Base-by-base conservation (phyloP, 2,888 invertebrate genomes). In the Uropetala carovei region DNA sequence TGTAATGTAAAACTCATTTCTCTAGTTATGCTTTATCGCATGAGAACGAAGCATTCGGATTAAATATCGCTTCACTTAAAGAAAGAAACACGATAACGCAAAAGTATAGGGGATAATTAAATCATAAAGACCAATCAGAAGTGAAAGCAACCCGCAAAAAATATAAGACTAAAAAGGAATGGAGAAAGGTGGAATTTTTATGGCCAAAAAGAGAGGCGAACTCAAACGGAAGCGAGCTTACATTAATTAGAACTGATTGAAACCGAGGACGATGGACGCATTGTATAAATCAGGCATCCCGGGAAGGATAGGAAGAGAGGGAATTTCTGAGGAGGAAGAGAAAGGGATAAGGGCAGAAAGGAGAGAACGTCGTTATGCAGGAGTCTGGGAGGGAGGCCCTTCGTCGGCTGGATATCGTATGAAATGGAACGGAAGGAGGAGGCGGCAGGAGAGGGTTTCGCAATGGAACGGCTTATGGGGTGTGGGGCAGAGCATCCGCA, bases 321-420 rank as follows among this genome's bases (percentile, higher is more conserved):
- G 14, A 14, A 18, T 10, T 10, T 64, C 4, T 7, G 64, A 18
- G 43, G 83, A 83, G 16, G 57, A 83, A 43, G 83, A 83, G n/a
- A n/a, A 57, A 43, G 56, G 14, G 56, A 57, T 11, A 75, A 58
- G 57, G 84, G 16, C 8, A 16, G 56, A 56, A 10, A 84, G 84
- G 84, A 43, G 43, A 83, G 43, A n/a, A 64, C 64, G 64, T n/a
- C 64, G 43, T 43, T 43, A 43, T 43, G 43, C 43, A 43, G 64
- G 64, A 68, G 22, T 10, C 9, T 30, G 43, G 83, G 27, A 83
- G 30, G 43, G n/a, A n/a, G 64, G 16, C 64, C n/a, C 64, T 64
- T n/a, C n/a, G n/a, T n/a, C n/a, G 64, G 16, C 64, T 16, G 83
- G 83, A n/a, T 83, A 82, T 82, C 82, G 82, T 30, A 82, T 30